These are phyloP conservation scores for Neodiprion fabricii DNA, from an alignment of 1,140 invertebrate species.

Conservation along the genomic window DNA sequence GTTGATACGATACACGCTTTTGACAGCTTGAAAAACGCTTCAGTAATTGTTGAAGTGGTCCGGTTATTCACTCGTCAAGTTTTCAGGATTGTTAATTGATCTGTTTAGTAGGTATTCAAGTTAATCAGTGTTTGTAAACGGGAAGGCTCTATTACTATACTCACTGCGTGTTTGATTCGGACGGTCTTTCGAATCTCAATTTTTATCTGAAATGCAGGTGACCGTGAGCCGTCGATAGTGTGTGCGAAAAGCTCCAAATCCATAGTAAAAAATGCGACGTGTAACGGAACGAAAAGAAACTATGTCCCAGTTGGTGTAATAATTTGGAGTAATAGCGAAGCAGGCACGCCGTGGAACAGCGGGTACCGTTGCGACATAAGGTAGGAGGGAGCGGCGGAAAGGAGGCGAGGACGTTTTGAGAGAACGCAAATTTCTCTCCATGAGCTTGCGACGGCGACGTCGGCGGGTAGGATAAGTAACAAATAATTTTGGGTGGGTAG, in stretches of 20 bases:
- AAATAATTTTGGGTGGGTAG: constrained; percentile 43
- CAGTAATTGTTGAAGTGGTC: too few species aligned
- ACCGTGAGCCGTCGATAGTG: constrained; percentile 11
- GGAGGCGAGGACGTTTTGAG: constrained; percentile 9
- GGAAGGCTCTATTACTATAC: too few species aligned
- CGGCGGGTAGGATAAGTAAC: constrained; percentile 27
- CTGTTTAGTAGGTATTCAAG: too few species aligned
- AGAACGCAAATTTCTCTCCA: constrained; percentile 15
- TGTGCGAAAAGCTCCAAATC: too few species aligned
- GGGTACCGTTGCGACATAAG: not conserved
- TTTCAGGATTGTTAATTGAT: too few species aligned
- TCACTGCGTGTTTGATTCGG: constrained; percentile 1
- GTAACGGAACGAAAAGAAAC: not conserved
- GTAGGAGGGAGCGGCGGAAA: not conserved
- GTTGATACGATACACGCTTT: too few species aligned
- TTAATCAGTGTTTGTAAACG: too few species aligned
- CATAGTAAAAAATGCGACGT: too few species aligned
- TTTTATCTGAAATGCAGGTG: not conserved
- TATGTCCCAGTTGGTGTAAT: not conserved
- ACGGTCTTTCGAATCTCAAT: constrained; percentile 6
- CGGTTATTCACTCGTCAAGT: too few species aligned
- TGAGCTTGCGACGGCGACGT: constrained; percentile 14
- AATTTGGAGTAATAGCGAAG: not conserved
- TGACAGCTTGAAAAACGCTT: too few species aligned
- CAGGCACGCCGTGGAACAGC: not conserved